A percentile compares a stretch with the other conserved stretches of the same genome.
Evolutionary conservation across 2,113 vertebrate species (phyloP).

Genomic region (Natator depressus): DNA sequence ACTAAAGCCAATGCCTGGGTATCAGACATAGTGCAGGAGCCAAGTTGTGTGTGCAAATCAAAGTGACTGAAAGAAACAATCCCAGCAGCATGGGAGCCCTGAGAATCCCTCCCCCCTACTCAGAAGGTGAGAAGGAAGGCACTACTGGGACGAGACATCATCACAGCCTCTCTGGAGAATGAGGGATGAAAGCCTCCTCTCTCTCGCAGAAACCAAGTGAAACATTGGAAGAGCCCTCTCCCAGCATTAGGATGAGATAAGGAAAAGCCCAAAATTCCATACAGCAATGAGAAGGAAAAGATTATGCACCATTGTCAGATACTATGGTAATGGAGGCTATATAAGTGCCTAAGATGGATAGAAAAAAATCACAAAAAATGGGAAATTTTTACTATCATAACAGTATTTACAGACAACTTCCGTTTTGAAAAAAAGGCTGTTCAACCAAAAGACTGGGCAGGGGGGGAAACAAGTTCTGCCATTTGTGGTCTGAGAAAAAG

Average conservation of each 20-base stretch:
- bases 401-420: accelerated
- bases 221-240: not conserved
- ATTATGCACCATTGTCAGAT: no score
- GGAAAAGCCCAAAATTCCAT: not conserved
- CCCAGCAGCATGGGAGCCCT: not conserved
- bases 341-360: not conserved
- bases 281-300: not conserved
- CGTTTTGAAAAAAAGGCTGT: not conserved
- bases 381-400: not conserved
- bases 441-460: accelerated
- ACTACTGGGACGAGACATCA: not conserved
- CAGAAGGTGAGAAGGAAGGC: not conserved
- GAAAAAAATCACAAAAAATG: not conserved
- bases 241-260: not conserved
- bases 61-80: not conserved
- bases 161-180: not conserved
- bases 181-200: not conserved
- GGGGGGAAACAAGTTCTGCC: not conserved
- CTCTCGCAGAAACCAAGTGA: not conserved
- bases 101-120: not conserved
- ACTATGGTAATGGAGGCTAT: not conserved
- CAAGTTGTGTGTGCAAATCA: not conserved
- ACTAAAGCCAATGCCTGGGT: not conserved
- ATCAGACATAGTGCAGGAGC: not conserved
- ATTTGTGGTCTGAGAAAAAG: accelerated